phyloP scores from a whole-genome alignment of 2,888 invertebrate species.

The Oscheius onirici region DNA sequence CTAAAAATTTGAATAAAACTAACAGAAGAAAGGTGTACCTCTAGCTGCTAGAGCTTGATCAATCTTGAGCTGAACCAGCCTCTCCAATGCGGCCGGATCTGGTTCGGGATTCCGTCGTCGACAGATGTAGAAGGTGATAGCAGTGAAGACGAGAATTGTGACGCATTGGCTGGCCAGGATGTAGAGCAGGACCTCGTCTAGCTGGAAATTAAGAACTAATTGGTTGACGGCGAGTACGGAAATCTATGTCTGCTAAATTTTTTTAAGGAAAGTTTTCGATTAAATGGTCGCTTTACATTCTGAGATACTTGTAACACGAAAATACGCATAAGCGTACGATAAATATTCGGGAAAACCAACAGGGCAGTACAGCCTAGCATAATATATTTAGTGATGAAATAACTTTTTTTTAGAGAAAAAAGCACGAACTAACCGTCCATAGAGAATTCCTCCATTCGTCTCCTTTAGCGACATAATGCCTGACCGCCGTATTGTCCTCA shows the following conservation, averaged over 20 bases:
- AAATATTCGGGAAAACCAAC: background rate
- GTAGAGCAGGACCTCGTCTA: background rate
- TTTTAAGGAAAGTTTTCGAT: no score
- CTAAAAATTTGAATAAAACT: background rate
- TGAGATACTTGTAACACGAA: no score
- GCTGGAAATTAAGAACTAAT: background rate
- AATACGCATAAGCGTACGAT: background rate
- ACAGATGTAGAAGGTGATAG: background rate
- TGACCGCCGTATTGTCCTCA: constrained; percentile 21
- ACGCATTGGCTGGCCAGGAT: no score
- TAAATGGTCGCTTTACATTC: no score
- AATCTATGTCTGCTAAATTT: background rate
- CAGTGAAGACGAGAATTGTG: background rate
- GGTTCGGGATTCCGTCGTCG: background rate
- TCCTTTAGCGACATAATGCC: constrained; percentile 2
- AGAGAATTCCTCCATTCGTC: background rate
- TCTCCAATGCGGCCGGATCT: background rate
- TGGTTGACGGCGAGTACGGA: background rate
- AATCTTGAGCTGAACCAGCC: constrained; percentile 13
- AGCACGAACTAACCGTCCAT: constrained; percentile 23
- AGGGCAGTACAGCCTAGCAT: constrained; percentile 2
- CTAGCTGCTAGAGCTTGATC: background rate
- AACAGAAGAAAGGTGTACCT: background rate
- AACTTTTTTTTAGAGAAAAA: constrained; percentile 13
- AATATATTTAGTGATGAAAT: constrained; percentile 5